These are phyloP conservation scores for Gila orcuttii DNA, from an alignment of 2,113 vertebrate genomes.

Conservation along the genomic window DNA sequence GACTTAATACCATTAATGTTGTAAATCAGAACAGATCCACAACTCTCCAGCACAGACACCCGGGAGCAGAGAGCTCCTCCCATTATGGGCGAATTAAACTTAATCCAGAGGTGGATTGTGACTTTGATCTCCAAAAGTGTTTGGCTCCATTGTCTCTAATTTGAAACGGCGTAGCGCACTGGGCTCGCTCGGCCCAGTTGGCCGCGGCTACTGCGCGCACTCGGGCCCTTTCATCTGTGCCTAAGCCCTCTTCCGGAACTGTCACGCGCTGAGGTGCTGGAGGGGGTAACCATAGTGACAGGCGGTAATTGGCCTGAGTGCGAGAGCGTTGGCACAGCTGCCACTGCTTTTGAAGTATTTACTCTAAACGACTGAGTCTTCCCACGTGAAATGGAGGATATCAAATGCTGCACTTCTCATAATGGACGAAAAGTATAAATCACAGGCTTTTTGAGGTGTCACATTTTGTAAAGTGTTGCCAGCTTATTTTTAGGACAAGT, in stretches of 20 bases:
- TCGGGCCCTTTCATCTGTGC: slow-evolving; percentile 63
- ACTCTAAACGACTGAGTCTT: slow-evolving; percentile 60
- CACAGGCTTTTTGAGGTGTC: slow-evolving; percentile 38
- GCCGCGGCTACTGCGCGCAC: slow-evolving; percentile 29
- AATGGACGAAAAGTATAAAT: slow-evolving; percentile 49
- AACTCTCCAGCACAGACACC: slow-evolving; percentile 15
- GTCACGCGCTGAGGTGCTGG: slow-evolving; percentile 61
- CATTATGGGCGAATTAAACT: slow-evolving; percentile 58
- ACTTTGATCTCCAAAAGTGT: slow-evolving; percentile 60
- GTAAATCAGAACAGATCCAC: slow-evolving; percentile 35
- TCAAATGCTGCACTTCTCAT: slow-evolving; percentile 51
- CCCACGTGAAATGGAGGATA: slow-evolving; percentile 49
- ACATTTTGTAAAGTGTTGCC: slow-evolving; percentile 10
- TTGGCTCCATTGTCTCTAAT: slow-evolving; percentile 53
- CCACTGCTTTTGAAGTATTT: slow-evolving; percentile 64
- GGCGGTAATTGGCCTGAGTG: slow-evolving; percentile 64
- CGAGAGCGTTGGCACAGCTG: slow-evolving; percentile 59
- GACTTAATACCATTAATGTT: background rate
- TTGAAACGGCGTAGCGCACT: slow-evolving; percentile 44
- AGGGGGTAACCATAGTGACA: slow-evolving; percentile 70
- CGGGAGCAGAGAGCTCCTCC: slow-evolving; percentile 24
- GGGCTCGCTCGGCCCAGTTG: slow-evolving; percentile 30
- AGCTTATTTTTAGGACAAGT: slow-evolving; percentile 41
- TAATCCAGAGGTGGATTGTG: slow-evolving; percentile 57
- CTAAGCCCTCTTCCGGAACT: slow-evolving; percentile 64